Base-by-base conservation (phyloP, 2,113 vertebrate genomes). In the Ceyx margarethae region DNA sequence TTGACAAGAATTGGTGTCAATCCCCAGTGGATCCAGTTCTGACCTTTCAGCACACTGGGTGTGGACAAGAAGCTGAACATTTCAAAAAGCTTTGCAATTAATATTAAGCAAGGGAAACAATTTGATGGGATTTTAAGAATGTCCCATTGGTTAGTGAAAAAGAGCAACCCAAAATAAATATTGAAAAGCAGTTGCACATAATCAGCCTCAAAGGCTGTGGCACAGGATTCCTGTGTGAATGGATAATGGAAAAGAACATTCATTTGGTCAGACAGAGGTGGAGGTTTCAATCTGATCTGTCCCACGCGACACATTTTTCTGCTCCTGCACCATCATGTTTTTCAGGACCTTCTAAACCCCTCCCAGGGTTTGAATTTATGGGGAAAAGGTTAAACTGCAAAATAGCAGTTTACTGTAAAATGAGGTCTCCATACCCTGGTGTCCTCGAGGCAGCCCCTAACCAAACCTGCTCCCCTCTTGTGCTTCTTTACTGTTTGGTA, bases 241-340 rank as follows among this genome's bases (percentile, higher is more conserved):
- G 50, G 43, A 68, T 94, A 85, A 81, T 68, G 79, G 74, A 92
- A 95, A 95, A 81, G 26, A 84, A 4, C 21, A 45, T 84, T 90
- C 91, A 23, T 68, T 68, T 71, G 60, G 62, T 66, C 31, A 68
- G 81, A 82, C 2, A 35, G 85, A 84, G 31, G 22, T 45, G 45
- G 73, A 84, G 77, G 15, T 46, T 93, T 92, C 68, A 72, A 87
- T 73, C 50, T 61, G 62, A 26, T 92, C 93, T 93, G 54, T 95
- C 90, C 92, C 62, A 62, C 84, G 66, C 61, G 86, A 80, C 5
- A 12, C 40, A 51, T 79, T 93, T 96, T 95, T 86, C 90, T 66
- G 71, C 66, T 91, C 40, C 20, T 51, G 66, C 66, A 68, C 40
- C 6, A 9, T 84, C 6, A 9, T 84, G 45, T 31, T 91, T 90